phyloP scores from a whole-genome alignment of 2,113 vertebrate species.

The Dromas ardeola region DNA sequence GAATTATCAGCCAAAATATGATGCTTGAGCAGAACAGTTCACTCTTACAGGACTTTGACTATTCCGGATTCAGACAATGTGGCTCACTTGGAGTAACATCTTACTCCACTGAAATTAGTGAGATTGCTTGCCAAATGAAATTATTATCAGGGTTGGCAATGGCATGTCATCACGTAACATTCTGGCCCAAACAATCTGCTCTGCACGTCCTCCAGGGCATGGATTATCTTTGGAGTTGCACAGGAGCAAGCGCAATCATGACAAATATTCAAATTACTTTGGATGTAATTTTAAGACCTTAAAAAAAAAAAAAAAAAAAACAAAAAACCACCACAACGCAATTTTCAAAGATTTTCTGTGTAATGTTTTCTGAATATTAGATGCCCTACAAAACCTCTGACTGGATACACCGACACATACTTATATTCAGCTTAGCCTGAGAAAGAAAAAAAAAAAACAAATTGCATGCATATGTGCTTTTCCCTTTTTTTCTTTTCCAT shows the following conservation, averaged over 20 bases:
- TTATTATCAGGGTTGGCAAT: neutral
- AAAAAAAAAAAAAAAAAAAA: neutral
- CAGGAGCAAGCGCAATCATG: neutral
- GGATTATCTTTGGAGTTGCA: neutral
- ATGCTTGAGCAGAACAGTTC: neutral
- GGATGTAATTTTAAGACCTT: neutral
- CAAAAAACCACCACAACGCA: accelerated
- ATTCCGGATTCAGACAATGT: neutral
- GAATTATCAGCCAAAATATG: neutral
- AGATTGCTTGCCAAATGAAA: neutral
- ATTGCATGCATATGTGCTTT: neutral
- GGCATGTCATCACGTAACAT: neutral
- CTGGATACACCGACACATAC: neutral
- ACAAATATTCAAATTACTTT: neutral
- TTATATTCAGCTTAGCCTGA: neutral
- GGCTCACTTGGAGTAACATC: neutral
- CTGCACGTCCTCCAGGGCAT: neutral
- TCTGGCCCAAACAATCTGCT: neutral
- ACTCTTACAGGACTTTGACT: neutral
- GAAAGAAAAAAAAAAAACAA: neutral
- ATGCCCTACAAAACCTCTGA: neutral
- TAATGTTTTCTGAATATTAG: neutral
- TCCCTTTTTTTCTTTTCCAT: too few species aligned
- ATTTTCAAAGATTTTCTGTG: neutral
- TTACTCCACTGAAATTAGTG: neutral